Conservation (phyloP, 2,797 vertebrate species). For the Thripadectes ignobilis region DNA sequence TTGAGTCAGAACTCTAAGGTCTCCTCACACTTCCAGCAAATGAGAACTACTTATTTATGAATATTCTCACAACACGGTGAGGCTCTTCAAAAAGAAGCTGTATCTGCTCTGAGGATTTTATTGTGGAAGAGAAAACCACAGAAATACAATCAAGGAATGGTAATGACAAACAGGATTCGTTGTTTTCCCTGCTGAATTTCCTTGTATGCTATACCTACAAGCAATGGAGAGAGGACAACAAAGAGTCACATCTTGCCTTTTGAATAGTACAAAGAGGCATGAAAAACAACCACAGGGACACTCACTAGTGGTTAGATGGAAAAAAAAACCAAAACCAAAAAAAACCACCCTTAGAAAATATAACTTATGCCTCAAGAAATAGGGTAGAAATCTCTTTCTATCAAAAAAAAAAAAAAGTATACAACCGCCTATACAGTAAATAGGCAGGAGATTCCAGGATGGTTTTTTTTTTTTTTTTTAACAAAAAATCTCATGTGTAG, state of each 20-base stretch:
- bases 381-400: background rate
- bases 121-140: background rate
- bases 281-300: background rate
- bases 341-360: background rate
- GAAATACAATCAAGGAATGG: background rate
- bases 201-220: background rate
- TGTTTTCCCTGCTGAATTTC: background rate
- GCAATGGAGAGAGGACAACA: background rate
- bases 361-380: background rate
- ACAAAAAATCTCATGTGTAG: background rate
- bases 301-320: background rate
- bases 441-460: background rate
- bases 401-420: background rate
- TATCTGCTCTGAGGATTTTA: background rate
- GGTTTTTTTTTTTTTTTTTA: background rate
- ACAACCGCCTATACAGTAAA: background rate
- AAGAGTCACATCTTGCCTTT: background rate
- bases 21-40: background rate
- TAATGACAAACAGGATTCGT: background rate
- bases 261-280: background rate
- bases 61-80: background rate
- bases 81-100: background rate
- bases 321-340: background rate
- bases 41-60: background rate
- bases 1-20: background rate